phyloP scores from a whole-genome alignment of 2,888 invertebrate species.

The Acholoe squamosa region DNA sequence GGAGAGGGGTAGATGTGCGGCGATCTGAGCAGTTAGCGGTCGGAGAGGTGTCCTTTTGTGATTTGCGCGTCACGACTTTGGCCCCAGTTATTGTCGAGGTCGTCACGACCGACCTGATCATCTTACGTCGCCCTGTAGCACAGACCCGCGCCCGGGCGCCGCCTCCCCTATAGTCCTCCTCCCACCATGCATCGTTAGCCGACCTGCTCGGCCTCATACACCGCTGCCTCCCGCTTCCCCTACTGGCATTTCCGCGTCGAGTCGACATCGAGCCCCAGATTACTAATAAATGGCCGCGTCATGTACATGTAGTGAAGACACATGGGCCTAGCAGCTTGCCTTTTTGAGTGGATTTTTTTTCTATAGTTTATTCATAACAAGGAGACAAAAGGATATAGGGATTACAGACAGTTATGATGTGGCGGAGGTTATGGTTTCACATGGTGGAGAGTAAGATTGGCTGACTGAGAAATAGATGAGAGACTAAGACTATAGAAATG shows the following conservation, averaged over 20 bases:
- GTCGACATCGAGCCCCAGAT: no score
- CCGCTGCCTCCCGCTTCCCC: neutral
- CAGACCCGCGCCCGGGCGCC: neutral
- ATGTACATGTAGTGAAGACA: no score
- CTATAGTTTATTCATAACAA: no score
- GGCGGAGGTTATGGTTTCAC: no score
- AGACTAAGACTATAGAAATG: no score
- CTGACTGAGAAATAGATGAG: no score
- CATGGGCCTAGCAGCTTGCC: no score
- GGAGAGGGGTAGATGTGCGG: neutral
- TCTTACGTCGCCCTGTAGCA: neutral
- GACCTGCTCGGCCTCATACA: neutral
- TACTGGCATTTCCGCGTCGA: neutral
- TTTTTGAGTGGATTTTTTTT: no score
- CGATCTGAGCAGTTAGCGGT: neutral
- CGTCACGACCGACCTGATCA: conserved; percentile 36
- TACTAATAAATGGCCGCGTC: no score
- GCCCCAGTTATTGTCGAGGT: conserved; percentile 4
- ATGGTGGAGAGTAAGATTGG: no score
- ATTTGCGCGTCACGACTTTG: conserved; percentile 25
- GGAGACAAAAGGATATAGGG: no score
- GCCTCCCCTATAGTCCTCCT: neutral
- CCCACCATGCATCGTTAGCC: neutral
- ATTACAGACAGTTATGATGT: no score
- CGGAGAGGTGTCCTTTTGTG: conserved; percentile 29